phyloP scores from a whole-genome alignment of 2,113 vertebrate genomes.

The Tenrec ecaudatus region DNA sequence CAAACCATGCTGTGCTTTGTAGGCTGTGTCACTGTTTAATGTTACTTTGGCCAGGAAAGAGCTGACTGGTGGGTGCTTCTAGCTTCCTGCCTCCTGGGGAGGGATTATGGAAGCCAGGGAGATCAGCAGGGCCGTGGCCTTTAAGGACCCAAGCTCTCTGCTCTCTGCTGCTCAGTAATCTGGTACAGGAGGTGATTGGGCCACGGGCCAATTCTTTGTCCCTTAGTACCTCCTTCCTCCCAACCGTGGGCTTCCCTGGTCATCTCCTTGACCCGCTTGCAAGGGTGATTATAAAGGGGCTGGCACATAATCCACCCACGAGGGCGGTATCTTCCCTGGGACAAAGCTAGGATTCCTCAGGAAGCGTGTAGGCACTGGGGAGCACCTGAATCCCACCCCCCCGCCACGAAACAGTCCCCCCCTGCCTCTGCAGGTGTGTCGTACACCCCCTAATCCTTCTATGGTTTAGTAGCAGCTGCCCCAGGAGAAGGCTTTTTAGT shows the following conservation, averaged over 20 bases:
- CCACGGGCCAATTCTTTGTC: neutral
- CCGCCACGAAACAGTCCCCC: no score
- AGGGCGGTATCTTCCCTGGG: neutral
- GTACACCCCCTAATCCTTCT: neutral
- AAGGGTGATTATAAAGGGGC: neutral
- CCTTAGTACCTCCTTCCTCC: neutral
- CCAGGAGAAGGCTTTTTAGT: neutral
- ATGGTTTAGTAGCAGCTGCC: neutral
- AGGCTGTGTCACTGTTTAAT: neutral
- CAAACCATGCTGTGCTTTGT: neutral
- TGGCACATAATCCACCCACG: neutral
- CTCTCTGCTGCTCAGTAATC: neutral
- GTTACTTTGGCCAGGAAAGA: neutral
- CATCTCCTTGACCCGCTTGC: neutral
- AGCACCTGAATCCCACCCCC: no score
- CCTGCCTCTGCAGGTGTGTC: neutral
- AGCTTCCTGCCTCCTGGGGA: neutral
- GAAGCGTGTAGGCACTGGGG: neutral
- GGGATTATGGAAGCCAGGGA: neutral
- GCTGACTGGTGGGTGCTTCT: neutral
- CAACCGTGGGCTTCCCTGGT: no score
- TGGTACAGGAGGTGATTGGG: neutral
- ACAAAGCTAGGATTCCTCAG: neutral
- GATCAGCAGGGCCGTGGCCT: neutral
- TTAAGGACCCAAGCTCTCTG: neutral